Conservation (phyloP, 2,797 vertebrate species). For the Anisognathus igniventris region DNA sequence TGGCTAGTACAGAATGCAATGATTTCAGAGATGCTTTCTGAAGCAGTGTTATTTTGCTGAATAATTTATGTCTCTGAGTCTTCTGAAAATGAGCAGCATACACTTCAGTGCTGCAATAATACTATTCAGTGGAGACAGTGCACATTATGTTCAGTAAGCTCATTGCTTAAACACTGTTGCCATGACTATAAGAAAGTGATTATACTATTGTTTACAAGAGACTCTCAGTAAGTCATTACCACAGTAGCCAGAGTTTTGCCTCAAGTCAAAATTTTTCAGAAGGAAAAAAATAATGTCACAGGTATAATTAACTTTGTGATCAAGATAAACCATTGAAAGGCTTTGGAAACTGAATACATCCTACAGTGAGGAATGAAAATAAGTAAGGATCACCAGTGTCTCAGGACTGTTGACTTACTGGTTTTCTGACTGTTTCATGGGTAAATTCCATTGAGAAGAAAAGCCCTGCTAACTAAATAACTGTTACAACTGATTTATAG, state of each 20-base stretch:
- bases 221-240: constrained; percentile 38
- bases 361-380: not conserved
- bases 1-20: not conserved
- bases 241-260: constrained; percentile 31
- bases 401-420: not conserved
- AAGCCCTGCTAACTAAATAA: not conserved
- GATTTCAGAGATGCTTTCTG: constrained; percentile 27
- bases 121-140: constrained; percentile 25
- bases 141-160: constrained; percentile 37
- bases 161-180: constrained; percentile 48
- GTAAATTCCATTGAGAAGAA: not conserved
- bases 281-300: not conserved
- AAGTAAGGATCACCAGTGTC: not conserved
- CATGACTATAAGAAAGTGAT: constrained; percentile 63
- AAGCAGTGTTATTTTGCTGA: constrained; percentile 45
- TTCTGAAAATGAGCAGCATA: constrained; percentile 53
- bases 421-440: not conserved
- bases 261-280: constrained; percentile 23
- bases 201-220: constrained; percentile 44
- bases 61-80: constrained; percentile 34
- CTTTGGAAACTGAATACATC: not conserved
- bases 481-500: not conserved
- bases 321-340: constrained; percentile 8
- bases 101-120: not conserved
- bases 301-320: constrained; percentile 48